Conservation (phyloP, 2,888 invertebrate genomes). For the Xylocampa areola region DNA sequence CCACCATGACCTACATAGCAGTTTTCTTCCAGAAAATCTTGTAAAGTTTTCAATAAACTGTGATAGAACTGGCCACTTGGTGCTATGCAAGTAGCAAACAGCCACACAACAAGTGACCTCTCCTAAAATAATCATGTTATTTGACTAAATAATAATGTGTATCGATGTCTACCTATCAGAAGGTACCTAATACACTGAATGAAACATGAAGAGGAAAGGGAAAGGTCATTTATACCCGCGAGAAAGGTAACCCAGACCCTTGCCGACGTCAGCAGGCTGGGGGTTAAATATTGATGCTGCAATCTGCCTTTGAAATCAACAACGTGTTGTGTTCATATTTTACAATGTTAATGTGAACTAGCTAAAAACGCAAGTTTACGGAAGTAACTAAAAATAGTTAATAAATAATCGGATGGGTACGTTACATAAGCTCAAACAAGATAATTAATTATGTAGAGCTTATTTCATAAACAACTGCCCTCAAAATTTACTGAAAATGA, state of each 20-base stretch:
- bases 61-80: background rate
- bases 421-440: too few species aligned
- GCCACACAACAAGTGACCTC: conserved; percentile 1
- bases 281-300: conserved; percentile 80
- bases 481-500: too few species aligned
- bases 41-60: conserved; percentile 3
- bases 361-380: too few species aligned
- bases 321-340: conserved; percentile 27
- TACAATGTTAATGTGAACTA: conserved; percentile 10
- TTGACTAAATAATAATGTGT: conserved; percentile 22
- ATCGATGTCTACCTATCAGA: conserved; percentile 5
- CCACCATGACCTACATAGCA: too few species aligned
- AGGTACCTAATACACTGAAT: conserved; percentile 54
- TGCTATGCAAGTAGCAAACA: background rate
- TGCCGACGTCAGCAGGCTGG: conserved; percentile 23
- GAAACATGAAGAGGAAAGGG: conserved; percentile 58
- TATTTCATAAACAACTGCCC: too few species aligned
- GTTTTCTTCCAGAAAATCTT: conserved; percentile 13
- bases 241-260: conserved; percentile 14
- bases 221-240: conserved; percentile 49
- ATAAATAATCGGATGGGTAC: background rate
- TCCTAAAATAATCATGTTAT: background rate
- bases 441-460: too few species aligned
- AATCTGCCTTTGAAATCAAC: conserved; percentile 70
- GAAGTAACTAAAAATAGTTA: background rate